These are phyloP conservation scores for Todus mexicanus DNA, from an alignment of 2,797 vertebrate genomes.

Conservation along the genomic window DNA sequence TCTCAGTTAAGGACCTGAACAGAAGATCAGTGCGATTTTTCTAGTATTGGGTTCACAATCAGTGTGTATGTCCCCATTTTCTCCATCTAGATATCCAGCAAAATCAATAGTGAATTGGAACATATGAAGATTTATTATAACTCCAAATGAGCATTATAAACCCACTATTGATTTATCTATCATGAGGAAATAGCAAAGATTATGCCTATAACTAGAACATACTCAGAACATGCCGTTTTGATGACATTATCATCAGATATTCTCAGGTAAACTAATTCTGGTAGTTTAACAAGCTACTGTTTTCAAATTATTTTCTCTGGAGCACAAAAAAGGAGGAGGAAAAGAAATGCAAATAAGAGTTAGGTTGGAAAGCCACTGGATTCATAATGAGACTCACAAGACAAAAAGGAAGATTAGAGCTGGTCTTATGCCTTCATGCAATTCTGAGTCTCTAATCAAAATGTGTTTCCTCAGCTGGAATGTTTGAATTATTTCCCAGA, in stretches of 20 bases:
- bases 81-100: background rate
- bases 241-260: background rate
- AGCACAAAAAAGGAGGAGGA: background rate
- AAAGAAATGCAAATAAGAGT: background rate
- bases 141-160: background rate
- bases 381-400: background rate
- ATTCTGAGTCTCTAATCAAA: constrained; percentile 4
- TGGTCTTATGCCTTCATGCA: background rate
- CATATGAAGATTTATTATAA: background rate
- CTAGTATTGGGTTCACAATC: background rate
- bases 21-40: background rate
- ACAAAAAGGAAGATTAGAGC: background rate
- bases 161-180: background rate
- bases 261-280: background rate
- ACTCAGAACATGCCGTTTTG: background rate
- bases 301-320: background rate
- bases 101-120: background rate
- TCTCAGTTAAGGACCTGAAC: background rate
- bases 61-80: accelerated
- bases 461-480: background rate
- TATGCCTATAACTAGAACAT: background rate
- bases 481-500: background rate
- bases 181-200: background rate
- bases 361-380: background rate
- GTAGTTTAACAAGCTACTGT: background rate